Percentiles rank a stretch among this genome's conserved stretches.
Conservation (phyloP, 2,797 vertebrate genomes). For the Myripristis jacobus region DNA sequence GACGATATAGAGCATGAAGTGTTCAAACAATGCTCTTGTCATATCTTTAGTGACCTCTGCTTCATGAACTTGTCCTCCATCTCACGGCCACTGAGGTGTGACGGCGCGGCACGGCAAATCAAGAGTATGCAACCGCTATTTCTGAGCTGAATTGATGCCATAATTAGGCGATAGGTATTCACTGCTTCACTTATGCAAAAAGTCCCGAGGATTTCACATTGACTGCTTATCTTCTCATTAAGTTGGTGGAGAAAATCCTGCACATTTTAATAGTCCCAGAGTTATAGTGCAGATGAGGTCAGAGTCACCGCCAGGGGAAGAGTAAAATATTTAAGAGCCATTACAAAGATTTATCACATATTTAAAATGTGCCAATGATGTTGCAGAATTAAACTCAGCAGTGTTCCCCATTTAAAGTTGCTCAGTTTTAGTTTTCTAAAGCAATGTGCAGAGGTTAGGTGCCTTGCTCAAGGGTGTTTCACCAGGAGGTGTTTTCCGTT, state of each 20-base stretch:
- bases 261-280: constrained; percentile 66
- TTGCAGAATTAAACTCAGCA: constrained; percentile 29
- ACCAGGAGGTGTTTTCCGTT: too few species aligned
- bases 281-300: constrained; percentile 56
- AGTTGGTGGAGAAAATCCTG: constrained; percentile 68
- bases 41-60: constrained; percentile 46
- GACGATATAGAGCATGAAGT: constrained; percentile 21
- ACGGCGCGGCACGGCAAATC: constrained; percentile 47
- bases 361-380: constrained; percentile 60
- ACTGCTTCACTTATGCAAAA: constrained; percentile 39
- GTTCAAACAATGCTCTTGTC: constrained; percentile 44
- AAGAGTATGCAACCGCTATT: constrained; percentile 21
- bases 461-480: background rate
- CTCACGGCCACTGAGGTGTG: constrained; percentile 46
- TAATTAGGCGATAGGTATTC: constrained; percentile 76
- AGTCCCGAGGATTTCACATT: constrained; percentile 67
- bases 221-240: constrained; percentile 79
- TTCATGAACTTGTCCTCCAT: constrained; percentile 31
- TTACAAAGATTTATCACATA: constrained; percentile 61
- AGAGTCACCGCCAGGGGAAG: constrained; percentile 44
- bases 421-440: constrained; percentile 15
- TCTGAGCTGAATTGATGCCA: constrained; percentile 37
- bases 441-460: background rate
- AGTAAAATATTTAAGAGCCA: constrained; percentile 69
- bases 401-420: constrained; percentile 1